Evolutionary conservation across 2,113 vertebrate species (phyloP).

Genomic region (Dunckerocampus dactyliophorus): DNA sequence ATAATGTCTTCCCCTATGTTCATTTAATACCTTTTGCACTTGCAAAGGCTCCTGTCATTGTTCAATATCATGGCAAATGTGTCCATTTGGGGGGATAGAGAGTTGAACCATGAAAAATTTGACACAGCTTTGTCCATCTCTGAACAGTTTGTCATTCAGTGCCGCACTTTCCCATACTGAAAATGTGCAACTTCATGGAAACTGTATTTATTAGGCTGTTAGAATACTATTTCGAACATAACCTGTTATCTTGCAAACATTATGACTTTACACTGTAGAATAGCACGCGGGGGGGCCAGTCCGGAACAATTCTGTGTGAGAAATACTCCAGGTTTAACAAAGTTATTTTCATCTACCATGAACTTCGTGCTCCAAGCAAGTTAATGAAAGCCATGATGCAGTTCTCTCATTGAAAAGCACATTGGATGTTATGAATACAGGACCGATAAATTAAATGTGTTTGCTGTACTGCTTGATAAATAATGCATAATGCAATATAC

Average conservation of each 20-base stretch:
- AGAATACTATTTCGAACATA: background rate
- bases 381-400: background rate
- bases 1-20: slow-evolving; percentile 14
- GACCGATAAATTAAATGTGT: slow-evolving; percentile 16
- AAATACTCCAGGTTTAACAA: slow-evolving; percentile 6
- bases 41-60: slow-evolving; percentile 19
- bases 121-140: slow-evolving; percentile 12
- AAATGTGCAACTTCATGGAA: background rate
- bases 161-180: background rate
- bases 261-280: background rate
- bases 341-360: slow-evolving; percentile 6
- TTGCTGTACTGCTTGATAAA: background rate
- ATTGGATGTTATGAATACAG: slow-evolving; percentile 4
- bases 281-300: background rate
- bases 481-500: slow-evolving; percentile 10
- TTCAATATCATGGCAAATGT: slow-evolving; percentile 18
- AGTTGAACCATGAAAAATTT: slow-evolving; percentile 30
- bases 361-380: background rate
- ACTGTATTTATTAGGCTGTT: background rate
- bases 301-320: background rate
- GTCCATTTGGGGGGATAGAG: slow-evolving; percentile 38
- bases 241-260: slow-evolving; percentile 1
- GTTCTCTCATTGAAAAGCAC: background rate
- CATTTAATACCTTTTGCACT: slow-evolving; percentile 7
- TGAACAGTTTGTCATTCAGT: slow-evolving; percentile 5